Evolutionary conservation across 2,888 invertebrate species (phyloP), one percentile per base, ranked within the genome.

Genomic region (Heteromyza rotundicornis): DNA sequence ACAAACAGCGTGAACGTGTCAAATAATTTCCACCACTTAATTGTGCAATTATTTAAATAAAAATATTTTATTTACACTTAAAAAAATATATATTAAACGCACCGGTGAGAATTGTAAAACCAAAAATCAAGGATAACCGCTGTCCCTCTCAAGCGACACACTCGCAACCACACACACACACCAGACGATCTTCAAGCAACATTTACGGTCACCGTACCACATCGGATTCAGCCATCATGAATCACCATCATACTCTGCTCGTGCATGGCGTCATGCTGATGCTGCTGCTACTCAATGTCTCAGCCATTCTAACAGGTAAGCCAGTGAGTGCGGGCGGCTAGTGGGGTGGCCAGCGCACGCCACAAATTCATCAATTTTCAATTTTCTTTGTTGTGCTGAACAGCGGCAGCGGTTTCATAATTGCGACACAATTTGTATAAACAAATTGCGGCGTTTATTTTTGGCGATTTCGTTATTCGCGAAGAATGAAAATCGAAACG

Each of bases 41-140:
- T 10, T 40, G 40, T 40, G 40, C 16, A 40, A 32, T 32, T 32
- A 32, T 32, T 8, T 32, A 8, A 32, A 32, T 32, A 32, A 32
- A 40, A 40, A 40, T n/a, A n/a, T n/a, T n/a, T n/a, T n/a, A n/a
- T n/a, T n/a, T n/a, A n/a, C 10, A n/a, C 40, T 40, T 7, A 40
- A 32, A 40, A 40, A 40, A 40, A 3, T 40, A 7, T 3, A 40
- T 3, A 40, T 10, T 10, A 40, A 27, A 27, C 5, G 10, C 27
- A 27, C 5, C 27, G 10, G 10, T 10, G 10, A 40, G n/a, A 40
- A 40, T 40, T n/a, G 10, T 40, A 40, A 40, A 40, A n/a, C 5
- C 5, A 40, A 40, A 40, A 47, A 47, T 19, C 47, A 47, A 47
- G 47, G 47, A 47, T 47, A 47, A 47, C 47, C 47, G 40, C 40